Evolutionary conservation across 2,888 invertebrate genomes (phyloP), one percentile per base, ranked within the genome.

Genomic region (Silvanus unidentatus): DNA sequence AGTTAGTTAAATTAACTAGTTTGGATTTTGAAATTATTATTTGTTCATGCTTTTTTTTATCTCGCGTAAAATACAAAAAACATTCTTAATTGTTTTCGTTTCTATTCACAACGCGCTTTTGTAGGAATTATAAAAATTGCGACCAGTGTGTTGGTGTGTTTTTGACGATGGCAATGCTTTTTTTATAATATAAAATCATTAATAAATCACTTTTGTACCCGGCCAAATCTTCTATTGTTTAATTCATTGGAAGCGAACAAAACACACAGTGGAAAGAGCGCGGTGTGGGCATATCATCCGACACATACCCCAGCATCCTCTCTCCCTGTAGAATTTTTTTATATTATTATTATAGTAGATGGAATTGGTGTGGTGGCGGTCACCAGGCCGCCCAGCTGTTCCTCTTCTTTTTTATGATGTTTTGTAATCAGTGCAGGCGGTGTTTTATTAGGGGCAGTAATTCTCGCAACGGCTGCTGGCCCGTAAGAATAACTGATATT

Each of bases 351-450:
- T 22, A 22, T 12, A 32, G 4, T 37, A 16, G 3, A 37, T 37
- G n/a, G 37, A 15, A 8, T 3, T 37, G 12, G 15, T 6, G 37
- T 16, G 37, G 10, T n/a, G 14, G 14, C 37, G 15, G 14, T 37
- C 37, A 15, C 16, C 32, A 11, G 32, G 32, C 45, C 42, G 47
- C 42, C 49, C 48, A 52, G 48, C 52, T 52, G 49, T 48, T 49
- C 45, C 49, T 37, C 16, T 37, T 40, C 15, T 50, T 58, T 57
- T 65, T 65, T 67, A 67, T 67, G 65, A 64, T 64, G 61, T 64
- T 65, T 61, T 62, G 65, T 66, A 66, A 66, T 67, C 66, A 66
- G 63, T 58, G 57, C 63, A 57, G 65, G 61, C 64, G 64, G 65
- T 65, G 63, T 66, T 66, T 67, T 67, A 64, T 64, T 63, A 59